Conservation (phyloP, 2,888 invertebrate species). For the Dorcus parallelipipedus region DNA sequence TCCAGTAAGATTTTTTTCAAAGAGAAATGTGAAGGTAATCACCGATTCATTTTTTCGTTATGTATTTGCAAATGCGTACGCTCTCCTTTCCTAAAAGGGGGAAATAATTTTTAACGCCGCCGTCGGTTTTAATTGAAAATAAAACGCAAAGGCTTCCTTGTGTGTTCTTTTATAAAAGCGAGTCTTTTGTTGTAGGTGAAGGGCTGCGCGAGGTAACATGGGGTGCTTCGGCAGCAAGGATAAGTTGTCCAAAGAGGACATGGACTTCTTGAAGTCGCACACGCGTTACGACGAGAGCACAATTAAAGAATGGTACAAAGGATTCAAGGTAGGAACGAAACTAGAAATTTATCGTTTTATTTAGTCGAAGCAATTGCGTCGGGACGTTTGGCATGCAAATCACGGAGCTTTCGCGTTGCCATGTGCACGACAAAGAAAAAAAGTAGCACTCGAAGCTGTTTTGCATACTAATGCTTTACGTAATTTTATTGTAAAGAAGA, state of each 20-base stretch:
- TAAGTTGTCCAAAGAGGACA: constrained; percentile 95
- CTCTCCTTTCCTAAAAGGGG: not conserved
- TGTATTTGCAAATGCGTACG: not conserved
- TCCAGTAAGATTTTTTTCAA: no score
- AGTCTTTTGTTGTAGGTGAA: constrained; percentile 42
- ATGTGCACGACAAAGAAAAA: not conserved
- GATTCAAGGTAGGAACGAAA: constrained; percentile 82
- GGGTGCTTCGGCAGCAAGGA: constrained; percentile 95
- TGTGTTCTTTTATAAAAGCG: not conserved
- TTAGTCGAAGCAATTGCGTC: not conserved
- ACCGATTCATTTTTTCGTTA: not conserved
- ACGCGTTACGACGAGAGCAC: constrained; percentile 98
- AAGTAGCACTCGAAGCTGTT: no score
- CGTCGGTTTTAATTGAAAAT: no score
- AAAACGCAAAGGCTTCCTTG: not conserved
- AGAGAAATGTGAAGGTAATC: not conserved
- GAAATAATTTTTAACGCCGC: not conserved
- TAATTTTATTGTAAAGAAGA: no score
- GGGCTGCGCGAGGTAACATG: constrained; percentile 56
- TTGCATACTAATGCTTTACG: no score
- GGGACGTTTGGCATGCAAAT: not conserved
- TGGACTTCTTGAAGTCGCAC: constrained; percentile 97
- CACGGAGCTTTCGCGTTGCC: not conserved
- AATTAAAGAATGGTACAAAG: constrained; percentile 99
- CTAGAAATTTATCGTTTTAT: not conserved